phyloP scores from a whole-genome alignment of 2,888 invertebrate genomes.

The Dryadula phaetusa region DNA sequence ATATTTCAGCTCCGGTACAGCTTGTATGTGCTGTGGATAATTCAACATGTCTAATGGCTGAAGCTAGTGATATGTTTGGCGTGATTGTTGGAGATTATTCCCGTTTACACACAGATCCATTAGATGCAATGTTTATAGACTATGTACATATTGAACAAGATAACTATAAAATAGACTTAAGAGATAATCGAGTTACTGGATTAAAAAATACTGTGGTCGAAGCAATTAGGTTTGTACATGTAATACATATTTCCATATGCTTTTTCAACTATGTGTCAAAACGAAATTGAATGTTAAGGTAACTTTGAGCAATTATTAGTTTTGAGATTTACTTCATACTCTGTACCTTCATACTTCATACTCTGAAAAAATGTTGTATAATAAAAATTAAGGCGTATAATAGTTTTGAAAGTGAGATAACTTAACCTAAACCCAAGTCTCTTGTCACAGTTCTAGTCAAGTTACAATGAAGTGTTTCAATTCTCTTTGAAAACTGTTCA shows the following conservation, averaged over 20 bases:
- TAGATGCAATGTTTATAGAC: slow-evolving; percentile 25
- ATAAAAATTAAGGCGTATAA: too few species aligned
- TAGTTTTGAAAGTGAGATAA: too few species aligned
- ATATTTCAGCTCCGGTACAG: not conserved
- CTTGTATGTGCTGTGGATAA: not conserved
- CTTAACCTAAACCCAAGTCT: too few species aligned
- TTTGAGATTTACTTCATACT: too few species aligned
- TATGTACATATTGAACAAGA: slow-evolving; percentile 4
- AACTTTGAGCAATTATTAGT: too few species aligned
- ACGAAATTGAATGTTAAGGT: too few species aligned
- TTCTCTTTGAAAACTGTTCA: too few species aligned
- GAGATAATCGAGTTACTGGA: slow-evolving; percentile 12
- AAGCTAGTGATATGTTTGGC: not conserved
- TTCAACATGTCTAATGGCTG: not conserved
- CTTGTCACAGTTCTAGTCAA: too few species aligned
- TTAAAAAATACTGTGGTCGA: slow-evolving; percentile 7
- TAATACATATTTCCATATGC: not conserved
- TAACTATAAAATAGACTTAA: slow-evolving; percentile 7
- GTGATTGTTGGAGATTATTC: not conserved
- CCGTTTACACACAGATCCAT: not conserved
- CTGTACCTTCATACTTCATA: too few species aligned
- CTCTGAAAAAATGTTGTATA: too few species aligned
- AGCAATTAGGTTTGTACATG: not conserved
- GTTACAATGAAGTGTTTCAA: too few species aligned
- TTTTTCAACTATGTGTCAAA: too few species aligned